These are phyloP conservation scores for Lophura nycthemera DNA, from an alignment of 2,113 vertebrate genomes.

Conservation along the genomic window DNA sequence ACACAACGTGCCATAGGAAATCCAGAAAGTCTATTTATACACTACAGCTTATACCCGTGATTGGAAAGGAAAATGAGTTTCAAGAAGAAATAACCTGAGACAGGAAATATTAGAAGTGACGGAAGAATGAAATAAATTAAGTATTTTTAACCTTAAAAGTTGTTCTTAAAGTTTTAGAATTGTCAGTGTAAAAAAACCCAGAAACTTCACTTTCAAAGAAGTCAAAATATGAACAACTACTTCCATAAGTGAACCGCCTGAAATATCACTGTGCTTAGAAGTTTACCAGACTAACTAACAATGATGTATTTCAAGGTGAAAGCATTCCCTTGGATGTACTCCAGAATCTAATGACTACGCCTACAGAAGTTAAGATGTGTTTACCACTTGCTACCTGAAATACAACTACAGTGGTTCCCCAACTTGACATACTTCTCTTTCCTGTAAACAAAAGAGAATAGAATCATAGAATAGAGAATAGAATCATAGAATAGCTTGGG, in stretches of 20 bases:
- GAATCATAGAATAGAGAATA: too few relatives aligned
- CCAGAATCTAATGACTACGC: not conserved
- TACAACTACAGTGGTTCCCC: not conserved
- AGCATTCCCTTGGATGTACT: not conserved
- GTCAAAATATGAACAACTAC: not conserved
- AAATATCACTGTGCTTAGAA: not conserved
- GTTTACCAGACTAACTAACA: not conserved
- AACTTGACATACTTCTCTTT: not conserved
- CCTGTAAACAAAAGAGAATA: not conserved
- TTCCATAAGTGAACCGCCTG: not conserved
- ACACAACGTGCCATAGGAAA: not conserved
- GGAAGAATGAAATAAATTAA: not conserved
- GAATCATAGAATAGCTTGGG: too few relatives aligned
- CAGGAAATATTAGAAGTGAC: not conserved
- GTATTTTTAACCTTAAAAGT: not conserved
- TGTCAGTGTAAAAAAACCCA: not conserved
- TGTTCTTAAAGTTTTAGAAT: not conserved
- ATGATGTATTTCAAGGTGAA: accelerated
- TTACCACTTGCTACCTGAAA: not conserved
- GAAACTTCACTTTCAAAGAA: not conserved
- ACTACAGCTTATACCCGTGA: not conserved
- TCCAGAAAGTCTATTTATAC: not conserved
- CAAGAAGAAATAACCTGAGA: not conserved
- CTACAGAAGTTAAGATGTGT: not conserved
- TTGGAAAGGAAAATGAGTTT: not conserved